These are phyloP conservation scores for Pholis gunnellus DNA, from an alignment of 2,113 vertebrate species.

Conservation along the genomic window DNA sequence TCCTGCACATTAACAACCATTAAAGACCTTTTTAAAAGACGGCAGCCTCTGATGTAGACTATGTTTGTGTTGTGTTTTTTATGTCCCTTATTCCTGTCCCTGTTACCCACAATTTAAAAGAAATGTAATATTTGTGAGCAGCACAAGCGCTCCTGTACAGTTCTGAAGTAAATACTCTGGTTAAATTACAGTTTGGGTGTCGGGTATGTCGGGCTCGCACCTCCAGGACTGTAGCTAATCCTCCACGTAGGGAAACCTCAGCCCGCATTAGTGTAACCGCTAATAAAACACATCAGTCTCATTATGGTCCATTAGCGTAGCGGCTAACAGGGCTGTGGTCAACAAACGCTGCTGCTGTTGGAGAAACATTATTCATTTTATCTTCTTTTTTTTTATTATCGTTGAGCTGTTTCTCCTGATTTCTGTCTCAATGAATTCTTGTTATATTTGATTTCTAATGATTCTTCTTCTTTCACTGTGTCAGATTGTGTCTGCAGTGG, in stretches of 20 bases:
- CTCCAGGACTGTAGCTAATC: not conserved
- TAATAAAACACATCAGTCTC: not conserved
- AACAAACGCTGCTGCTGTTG: not conserved
- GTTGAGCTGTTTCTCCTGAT: not conserved
- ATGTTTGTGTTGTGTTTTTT: not conserved
- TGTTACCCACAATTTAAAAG: not conserved
- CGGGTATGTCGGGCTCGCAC: too few relatives aligned
- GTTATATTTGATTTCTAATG: not conserved
- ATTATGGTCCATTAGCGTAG: conserved; percentile 10
- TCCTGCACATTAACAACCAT: not conserved
- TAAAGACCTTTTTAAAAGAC: not conserved
- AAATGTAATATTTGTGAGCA: not conserved
- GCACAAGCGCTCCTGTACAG: not conserved
- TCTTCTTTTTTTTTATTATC: not conserved
- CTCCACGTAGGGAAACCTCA: not conserved
- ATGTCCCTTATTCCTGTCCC: not conserved
- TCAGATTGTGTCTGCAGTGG: conserved; percentile 69
- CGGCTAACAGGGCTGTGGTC: not conserved
- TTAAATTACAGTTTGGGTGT: not conserved
- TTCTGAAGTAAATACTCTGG: not conserved
- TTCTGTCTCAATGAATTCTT: not conserved
- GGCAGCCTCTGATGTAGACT: not conserved
- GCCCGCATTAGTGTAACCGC: not conserved
- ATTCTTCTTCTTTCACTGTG: not conserved
- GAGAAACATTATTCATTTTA: not conserved